A percentile compares a stretch with the other conserved stretches of the same genome.
Conservation (phyloP, 2,888 invertebrate species). For the Leucania comma region DNA sequence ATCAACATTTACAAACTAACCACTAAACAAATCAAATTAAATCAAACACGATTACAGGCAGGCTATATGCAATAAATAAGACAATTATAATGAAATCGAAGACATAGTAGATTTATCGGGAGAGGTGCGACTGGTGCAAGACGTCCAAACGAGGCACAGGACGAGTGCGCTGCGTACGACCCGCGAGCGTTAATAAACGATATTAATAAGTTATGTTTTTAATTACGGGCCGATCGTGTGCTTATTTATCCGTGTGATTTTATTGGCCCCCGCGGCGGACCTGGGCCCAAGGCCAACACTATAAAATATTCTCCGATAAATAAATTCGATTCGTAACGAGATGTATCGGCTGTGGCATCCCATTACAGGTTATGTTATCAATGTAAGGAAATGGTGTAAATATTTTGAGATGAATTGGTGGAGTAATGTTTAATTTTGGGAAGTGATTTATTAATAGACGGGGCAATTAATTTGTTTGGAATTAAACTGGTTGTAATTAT, state of each 20-base stretch:
- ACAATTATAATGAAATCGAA: conserved; percentile 59
- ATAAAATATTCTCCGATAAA: conserved; percentile 87
- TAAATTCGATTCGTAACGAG: conserved; percentile 89
- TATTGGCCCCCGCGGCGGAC: conserved; percentile 87
- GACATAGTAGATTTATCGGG: conserved; percentile 60
- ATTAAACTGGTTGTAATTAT: conserved; percentile 23
- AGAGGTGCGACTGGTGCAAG: conserved; percentile 41
- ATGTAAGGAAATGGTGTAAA: conserved; percentile 72
- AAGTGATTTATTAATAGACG: conserved; percentile 45
- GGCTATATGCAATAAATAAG: conserved; percentile 59
- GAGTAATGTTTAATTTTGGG: conserved; percentile 31
- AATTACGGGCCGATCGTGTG: conserved; percentile 86
- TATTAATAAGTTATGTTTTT: conserved; percentile 90
- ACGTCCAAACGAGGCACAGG: conserved; percentile 38
- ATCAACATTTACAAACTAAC: conserved; percentile 37
- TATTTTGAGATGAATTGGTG: conserved; percentile 68
- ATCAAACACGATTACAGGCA: conserved; percentile 55
- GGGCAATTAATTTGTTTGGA: conserved; percentile 25
- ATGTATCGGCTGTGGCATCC: conserved; percentile 84
- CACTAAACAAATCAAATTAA: conserved; percentile 61
- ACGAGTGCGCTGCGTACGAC: conserved; percentile 71
- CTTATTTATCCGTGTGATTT: conserved; percentile 90
- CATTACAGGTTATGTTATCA: conserved; percentile 70
- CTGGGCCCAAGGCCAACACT: conserved; percentile 76
- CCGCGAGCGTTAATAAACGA: conserved; percentile 88